Evolutionary conservation across 30 jellyfish, hydroid and myxozoan genomes (phyloP).

Genomic region (Rhopilema esculentum): DNA sequence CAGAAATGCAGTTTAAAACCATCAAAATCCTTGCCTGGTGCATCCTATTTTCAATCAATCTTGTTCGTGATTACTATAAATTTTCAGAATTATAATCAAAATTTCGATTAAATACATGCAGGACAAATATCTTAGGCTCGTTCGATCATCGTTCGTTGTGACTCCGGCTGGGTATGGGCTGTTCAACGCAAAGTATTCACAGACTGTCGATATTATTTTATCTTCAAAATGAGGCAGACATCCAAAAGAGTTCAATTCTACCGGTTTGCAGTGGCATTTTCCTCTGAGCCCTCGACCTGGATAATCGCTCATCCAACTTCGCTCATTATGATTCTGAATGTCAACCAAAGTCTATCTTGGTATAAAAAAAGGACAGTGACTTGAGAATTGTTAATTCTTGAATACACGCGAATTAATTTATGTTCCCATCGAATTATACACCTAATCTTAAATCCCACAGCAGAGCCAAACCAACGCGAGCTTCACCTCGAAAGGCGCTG

Average conservation of each 20-base stretch:
- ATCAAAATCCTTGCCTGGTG: neutral
- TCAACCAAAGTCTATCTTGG: no score
- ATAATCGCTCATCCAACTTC: no score
- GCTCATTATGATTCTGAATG: no score
- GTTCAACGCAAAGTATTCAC: no score
- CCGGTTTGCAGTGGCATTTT: no score
- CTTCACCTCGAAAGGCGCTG: no score
- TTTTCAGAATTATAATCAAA: neutral
- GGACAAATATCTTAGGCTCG: neutral
- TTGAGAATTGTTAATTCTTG: neutral
- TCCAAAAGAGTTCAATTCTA: no score
- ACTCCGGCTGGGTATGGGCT: no score
- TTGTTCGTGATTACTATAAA: neutral
- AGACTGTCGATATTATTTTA: no score
- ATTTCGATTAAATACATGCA: neutral
- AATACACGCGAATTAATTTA: neutral
- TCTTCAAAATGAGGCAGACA: no score
- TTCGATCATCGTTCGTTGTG: neutral
- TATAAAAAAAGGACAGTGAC: no score
- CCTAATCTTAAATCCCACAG: neutral
- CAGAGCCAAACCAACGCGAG: neutral
- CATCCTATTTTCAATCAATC: neutral
- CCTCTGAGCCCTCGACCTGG: no score
- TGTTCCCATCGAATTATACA: neutral
- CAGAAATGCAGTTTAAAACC: conserved; percentile 9